Base-by-base conservation (phyloP, 2,888 invertebrate genomes). In the Tiliacea aurago region DNA sequence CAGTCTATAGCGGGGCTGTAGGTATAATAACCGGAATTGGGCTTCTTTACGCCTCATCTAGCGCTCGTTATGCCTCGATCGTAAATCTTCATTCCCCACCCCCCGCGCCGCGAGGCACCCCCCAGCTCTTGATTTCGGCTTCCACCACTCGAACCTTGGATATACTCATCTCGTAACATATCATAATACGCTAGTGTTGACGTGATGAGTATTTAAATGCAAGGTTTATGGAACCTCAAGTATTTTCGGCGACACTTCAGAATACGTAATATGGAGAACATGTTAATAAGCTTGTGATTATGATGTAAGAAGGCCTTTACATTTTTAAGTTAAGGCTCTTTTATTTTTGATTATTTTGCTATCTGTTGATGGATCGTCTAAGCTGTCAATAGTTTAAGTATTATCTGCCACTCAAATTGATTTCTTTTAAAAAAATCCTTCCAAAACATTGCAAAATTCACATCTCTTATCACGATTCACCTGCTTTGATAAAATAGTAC, bases 11-110 rank as follows among this genome's bases (percentile, higher is more conserved):
- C 84, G 83, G 83, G 83, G 87, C 89, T 92, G 90, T 94, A 93
- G 93, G 92, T 93, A 95, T 95, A 94, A 95, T 95, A 95, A 94
- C 93, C 91, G 90, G 94, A 95, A 95, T 95, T 95, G 95, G 94
- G 94, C 93, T 95, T 93, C 94, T 95, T 95, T 94, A 95, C 95
- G 96, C 96, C 96, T 96, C 96, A 96, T 96, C 96, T 95, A 95
- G 92, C 93, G 92, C 95, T 96, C 96, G 96, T 96, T 96, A 96
- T 94, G 94, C 93, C 91, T 87, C 91, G 93, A 90, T 96, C 96
- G 95, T 96, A 96, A 96, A 96, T 96, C 96, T 96, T 95, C 95
- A 94, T 95, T 94, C 94, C 85, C 91, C 91, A 89, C 84, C 82
- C 87, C 87, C 87, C 86, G 81, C 79, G 73, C 80, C 76, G 15